Evolutionary conservation across 2,113 vertebrate species (phyloP), one percentile per base, ranked within the genome.

Genomic region (Pollimyrus isidori): DNA sequence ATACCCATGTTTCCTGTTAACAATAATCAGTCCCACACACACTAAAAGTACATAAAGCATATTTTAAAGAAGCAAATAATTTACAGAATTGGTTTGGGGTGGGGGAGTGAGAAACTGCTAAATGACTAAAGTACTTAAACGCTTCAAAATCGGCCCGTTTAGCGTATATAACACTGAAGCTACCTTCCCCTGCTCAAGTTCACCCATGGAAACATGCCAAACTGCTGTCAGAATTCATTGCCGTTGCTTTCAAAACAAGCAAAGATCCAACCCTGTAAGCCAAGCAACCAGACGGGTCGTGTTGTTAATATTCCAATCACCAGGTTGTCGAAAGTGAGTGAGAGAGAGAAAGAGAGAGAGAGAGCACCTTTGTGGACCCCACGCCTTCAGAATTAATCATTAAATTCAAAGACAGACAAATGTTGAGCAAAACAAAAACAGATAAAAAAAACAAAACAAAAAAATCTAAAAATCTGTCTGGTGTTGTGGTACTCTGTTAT

Each of bases 1-100:
- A 30, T 30, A 85, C 89, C 89, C 76, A 56, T 17, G 46, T 90
- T 91, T 90, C 48, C 90, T 85, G 88, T 88, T 42, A 73, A 83
- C 87, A n/a, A 58, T 80, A 86, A 88, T 13, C 45, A 82, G 53
- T 80, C 58, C 23, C 88, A 82, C 7, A 84, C 30, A 23, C 48
- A 85, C 52, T 45, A 88, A 87, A 50, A 15, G 50, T 30, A 7
- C 9, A 21, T 21, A 52, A 89, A 21, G n/a, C 42, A 48, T 21
- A 45, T 42, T 42, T 21, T 23, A 23, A 84, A 45, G 21, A 45
- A 48, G 45, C 23, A 21, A 45, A 84, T 48, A 7, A 84, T 6
- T 35, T 45, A 23, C 9, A n/a, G 21, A 9, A 48, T 46, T 9
- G 82, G 45, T 13, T 3, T 7, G 39, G 26, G 73, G 39, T 15